A percentile compares a stretch with the other conserved stretches of the same genome.
Evolutionary conservation across 2,113 vertebrate genomes (phyloP).

Genomic region (Oryzias javanicus): DNA sequence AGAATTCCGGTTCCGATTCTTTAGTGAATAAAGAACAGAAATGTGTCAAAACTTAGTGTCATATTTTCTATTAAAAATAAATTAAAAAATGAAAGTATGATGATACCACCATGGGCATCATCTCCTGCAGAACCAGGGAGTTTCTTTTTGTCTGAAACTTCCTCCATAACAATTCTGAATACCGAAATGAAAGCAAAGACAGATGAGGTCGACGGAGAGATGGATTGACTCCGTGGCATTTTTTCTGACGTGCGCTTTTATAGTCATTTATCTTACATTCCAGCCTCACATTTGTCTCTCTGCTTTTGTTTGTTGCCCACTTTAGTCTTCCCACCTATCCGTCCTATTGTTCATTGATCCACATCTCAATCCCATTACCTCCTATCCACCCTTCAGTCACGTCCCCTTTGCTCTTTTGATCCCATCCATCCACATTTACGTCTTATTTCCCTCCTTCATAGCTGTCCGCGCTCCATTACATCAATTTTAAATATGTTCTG

Average conservation of each 20-base stretch:
- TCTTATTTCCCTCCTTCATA: neutral
- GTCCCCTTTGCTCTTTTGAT: neutral
- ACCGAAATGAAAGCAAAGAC: conserved; percentile 4
- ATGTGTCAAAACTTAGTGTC: too few relatives aligned
- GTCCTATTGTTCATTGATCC: conserved; percentile 1
- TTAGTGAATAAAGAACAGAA: too few relatives aligned
- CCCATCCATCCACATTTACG: conserved; percentile 4
- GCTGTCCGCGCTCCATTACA: neutral
- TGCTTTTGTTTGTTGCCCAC: neutral
- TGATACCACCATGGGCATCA: too few relatives aligned
- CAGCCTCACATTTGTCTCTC: neutral
- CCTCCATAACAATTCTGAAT: too few relatives aligned
- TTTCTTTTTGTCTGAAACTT: too few relatives aligned
- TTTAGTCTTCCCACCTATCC: neutral
- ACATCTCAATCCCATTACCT: neutral
- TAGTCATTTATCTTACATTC: neutral
- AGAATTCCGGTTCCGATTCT: too few relatives aligned
- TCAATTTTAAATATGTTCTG: neutral
- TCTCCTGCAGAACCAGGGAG: too few relatives aligned
- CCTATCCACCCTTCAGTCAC: neutral
- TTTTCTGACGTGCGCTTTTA: conserved; percentile 6
- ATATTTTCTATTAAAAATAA: too few relatives aligned
- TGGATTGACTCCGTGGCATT: neutral
- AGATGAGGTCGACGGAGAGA: neutral
- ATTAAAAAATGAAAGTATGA: too few relatives aligned